phyloP scores from a whole-genome alignment of 2,113 vertebrate genomes.

The Phalacrocorax pelagicus region DNA sequence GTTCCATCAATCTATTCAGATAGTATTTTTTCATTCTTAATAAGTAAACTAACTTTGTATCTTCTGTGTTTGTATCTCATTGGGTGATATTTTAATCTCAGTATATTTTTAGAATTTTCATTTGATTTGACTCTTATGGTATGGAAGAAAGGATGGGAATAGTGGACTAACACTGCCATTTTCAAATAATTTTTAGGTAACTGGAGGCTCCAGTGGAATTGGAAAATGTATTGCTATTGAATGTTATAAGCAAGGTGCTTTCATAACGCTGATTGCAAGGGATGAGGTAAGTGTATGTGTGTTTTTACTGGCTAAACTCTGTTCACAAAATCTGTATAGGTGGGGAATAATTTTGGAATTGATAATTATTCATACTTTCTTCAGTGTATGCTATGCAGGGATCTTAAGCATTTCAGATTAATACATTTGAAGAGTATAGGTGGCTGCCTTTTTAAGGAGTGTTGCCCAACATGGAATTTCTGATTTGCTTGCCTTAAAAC shows the following conservation, averaged over 20 bases:
- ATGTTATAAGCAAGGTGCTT: slow-evolving; percentile 93
- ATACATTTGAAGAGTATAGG: background rate
- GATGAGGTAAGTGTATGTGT: slow-evolving; percentile 85
- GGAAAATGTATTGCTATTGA: slow-evolving; percentile 95
- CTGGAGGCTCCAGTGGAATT: slow-evolving; percentile 96
- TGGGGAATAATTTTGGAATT: background rate
- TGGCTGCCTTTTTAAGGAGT: background rate
- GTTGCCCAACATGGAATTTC: background rate
- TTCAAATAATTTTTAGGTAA: slow-evolving; percentile 80
- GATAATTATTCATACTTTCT: background rate
- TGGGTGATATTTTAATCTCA: background rate
- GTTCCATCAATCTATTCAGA: accelerated
- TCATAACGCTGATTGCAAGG: slow-evolving; percentile 94
- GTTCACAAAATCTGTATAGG: background rate
- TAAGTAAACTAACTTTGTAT: background rate
- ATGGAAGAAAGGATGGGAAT: background rate
- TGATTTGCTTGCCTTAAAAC: background rate
- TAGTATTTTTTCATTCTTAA: background rate
- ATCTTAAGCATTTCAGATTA: background rate
- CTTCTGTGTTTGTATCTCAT: background rate
- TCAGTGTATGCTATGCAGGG: background rate
- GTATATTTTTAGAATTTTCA: background rate
- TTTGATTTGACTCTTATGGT: background rate
- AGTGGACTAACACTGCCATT: background rate
- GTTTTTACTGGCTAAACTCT: background rate